Evolutionary conservation across 2,797 vertebrate genomes (phyloP).

Genomic region (Lagodon rhomboides): DNA sequence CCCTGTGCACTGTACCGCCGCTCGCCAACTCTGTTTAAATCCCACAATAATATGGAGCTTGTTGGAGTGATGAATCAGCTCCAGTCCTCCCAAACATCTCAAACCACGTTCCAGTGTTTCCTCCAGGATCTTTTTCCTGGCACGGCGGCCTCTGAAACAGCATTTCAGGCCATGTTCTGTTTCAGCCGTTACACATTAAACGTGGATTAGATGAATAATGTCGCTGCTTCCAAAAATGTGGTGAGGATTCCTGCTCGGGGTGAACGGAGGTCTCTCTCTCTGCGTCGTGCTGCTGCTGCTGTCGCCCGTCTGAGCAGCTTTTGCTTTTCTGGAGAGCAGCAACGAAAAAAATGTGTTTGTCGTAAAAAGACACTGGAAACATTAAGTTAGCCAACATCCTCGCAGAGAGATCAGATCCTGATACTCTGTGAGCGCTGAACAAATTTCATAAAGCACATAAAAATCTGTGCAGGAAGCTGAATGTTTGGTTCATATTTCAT

Average conservation of each 20-base stretch:
- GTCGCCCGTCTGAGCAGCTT: constrained; percentile 25
- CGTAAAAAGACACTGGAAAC: constrained; percentile 1
- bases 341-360: background rate
- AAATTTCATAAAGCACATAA: background rate
- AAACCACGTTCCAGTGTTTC: constrained; percentile 65
- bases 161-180: constrained; percentile 65
- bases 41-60: constrained; percentile 66
- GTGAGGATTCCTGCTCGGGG: constrained; percentile 65
- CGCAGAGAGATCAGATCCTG: background rate
- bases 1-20: constrained; percentile 26
- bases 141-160: constrained; percentile 51
- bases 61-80: constrained; percentile 65
- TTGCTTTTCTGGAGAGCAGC: background rate
- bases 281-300: constrained; percentile 1
- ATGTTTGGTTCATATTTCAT: background rate
- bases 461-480: background rate
- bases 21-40: constrained; percentile 52
- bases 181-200: constrained; percentile 74
- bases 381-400: background rate
- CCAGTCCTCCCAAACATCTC: constrained; percentile 64
- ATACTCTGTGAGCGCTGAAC: background rate
- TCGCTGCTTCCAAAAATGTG: constrained; percentile 63
- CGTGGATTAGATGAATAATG: constrained; percentile 67
- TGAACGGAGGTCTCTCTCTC: constrained; percentile 50
- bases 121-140: constrained; percentile 69